Evolutionary conservation across 1,140 invertebrate genomes (phyloP).

Genomic region (Onthophagus taurus): DNA sequence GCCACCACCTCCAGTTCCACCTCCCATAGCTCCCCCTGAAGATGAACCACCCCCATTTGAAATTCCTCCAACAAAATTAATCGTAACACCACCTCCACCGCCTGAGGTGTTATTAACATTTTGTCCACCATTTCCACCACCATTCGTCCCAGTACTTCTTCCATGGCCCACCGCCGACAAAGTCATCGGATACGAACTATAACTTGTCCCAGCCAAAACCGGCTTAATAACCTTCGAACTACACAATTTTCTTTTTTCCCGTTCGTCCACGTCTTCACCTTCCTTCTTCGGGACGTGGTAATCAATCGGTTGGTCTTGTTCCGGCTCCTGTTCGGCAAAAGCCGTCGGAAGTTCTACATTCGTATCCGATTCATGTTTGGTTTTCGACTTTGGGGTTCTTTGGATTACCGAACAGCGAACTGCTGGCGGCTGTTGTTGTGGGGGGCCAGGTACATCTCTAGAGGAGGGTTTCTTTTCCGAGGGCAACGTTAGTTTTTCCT

Average conservation of each 20-base stretch:
- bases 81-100: conserved; percentile 42
- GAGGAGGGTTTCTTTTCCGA: conserved; percentile 44
- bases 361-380: conserved; percentile 43
- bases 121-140: conserved; percentile 45
- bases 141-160: too few species aligned
- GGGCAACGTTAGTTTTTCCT: conserved; percentile 42
- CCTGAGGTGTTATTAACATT: conserved; percentile 39
- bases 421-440: conserved; percentile 41
- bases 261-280: conserved; percentile 53
- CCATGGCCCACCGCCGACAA: conserved; percentile 65
- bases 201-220: conserved; percentile 30
- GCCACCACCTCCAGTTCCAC: conserved; percentile 61
- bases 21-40: conserved; percentile 49
- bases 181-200: conserved; percentile 42
- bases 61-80: conserved; percentile 41
- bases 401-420: conserved; percentile 69
- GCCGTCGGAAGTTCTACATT: conserved; percentile 40
- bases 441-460: conserved; percentile 41
- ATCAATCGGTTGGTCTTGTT: conserved; percentile 78
- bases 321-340: conserved; percentile 43
- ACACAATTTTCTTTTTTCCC: conserved; percentile 47
- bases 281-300: conserved; percentile 75
- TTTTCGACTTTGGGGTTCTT: conserved; percentile 56
- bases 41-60: conserved; percentile 41
- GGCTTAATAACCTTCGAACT: conserved; percentile 49